These are phyloP conservation scores for Neoascia interrupta DNA, from an alignment of 2,888 invertebrate species.

Conservation along the genomic window DNA sequence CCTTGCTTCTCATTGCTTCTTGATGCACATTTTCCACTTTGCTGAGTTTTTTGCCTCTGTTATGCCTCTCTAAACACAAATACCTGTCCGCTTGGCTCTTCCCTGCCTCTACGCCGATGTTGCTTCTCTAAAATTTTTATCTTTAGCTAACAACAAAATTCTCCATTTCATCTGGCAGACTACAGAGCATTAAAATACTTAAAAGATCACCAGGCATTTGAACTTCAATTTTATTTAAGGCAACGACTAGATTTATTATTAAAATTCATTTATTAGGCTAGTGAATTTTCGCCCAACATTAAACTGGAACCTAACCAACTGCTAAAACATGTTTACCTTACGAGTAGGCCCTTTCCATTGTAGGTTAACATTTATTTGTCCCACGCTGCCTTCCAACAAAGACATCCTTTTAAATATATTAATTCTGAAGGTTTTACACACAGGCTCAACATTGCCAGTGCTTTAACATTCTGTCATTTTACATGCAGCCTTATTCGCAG, in stretches of 20 bases:
- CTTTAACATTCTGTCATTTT: not conserved
- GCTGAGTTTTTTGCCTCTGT: not conserved
- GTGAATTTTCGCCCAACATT: constrained; percentile 10
- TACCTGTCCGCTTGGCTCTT: not conserved
- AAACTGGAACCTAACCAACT: constrained; percentile 14
- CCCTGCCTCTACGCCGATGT: too few relatives aligned
- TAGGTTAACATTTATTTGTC: constrained; percentile 4
- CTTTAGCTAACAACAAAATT: too few relatives aligned
- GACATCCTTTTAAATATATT: constrained; percentile 46
- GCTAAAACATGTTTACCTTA: not conserved
- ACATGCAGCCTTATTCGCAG: not conserved
- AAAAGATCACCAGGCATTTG: constrained; percentile 36
- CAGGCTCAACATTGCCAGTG: constrained; percentile 19
- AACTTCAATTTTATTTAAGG: constrained; percentile 47
- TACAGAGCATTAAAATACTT: constrained; percentile 38
- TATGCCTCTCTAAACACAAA: not conserved
- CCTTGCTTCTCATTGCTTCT: too few relatives aligned
- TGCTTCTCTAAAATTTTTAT: constrained; percentile 14
- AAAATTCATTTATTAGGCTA: constrained; percentile 41
- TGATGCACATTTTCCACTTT: constrained; percentile 34
- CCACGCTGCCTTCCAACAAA: constrained; percentile 38
- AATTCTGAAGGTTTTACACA: constrained; percentile 42
- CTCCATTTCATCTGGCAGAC: too few relatives aligned
- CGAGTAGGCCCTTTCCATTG: not conserved
- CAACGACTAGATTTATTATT: constrained; percentile 34